Percentiles rank a stretch among this genome's conserved stretches.
Conservation (phyloP, 2,888 invertebrate genomes). For the Acrocera orbiculus region DNA sequence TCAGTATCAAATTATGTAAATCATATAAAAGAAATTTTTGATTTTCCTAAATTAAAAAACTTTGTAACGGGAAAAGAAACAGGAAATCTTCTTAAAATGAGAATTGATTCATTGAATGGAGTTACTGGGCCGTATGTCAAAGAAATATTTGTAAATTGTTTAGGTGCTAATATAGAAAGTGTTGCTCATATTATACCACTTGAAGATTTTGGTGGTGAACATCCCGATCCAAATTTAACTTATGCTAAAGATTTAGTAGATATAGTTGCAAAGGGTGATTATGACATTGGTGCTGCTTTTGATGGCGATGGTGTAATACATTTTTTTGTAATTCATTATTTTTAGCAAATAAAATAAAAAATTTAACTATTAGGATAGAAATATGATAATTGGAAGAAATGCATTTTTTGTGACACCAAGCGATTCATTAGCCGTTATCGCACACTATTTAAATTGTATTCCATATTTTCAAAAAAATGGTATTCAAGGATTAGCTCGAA, state of each 20-base stretch:
- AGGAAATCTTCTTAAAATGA: slow-evolving; percentile 58
- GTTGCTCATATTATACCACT: slow-evolving; percentile 65
- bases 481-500: slow-evolving; percentile 83
- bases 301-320: slow-evolving; percentile 76
- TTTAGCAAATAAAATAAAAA: neutral
- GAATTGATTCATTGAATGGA: slow-evolving; percentile 90
- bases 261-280: slow-evolving; percentile 41
- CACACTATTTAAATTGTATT: slow-evolving; percentile 73
- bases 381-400: slow-evolving; percentile 90
- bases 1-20: slow-evolving; percentile 73
- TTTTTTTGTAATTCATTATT: neutral
- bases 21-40: slow-evolving; percentile 93
- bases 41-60: slow-evolving; percentile 61
- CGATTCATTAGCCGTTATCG: slow-evolving; percentile 89
- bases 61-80: slow-evolving; percentile 51
- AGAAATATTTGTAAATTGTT: slow-evolving; percentile 69
- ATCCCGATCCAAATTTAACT: slow-evolving; percentile 94
- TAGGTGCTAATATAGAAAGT: slow-evolving; percentile 54
- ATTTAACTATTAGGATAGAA: slow-evolving; percentile 44
- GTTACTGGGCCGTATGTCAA: slow-evolving; percentile 94
- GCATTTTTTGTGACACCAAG: slow-evolving; percentile 98
- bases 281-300: slow-evolving; percentile 80
- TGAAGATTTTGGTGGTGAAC: slow-evolving; percentile 89
- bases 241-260: slow-evolving; percentile 67
- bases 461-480: slow-evolving; percentile 83